A percentile compares a stretch with the other conserved stretches of the same genome.
These are phyloP conservation scores for Bolinopsis microptera DNA, from an alignment of 37 sponge, comb jelly and placozoan genomes.

Conservation along the genomic window DNA sequence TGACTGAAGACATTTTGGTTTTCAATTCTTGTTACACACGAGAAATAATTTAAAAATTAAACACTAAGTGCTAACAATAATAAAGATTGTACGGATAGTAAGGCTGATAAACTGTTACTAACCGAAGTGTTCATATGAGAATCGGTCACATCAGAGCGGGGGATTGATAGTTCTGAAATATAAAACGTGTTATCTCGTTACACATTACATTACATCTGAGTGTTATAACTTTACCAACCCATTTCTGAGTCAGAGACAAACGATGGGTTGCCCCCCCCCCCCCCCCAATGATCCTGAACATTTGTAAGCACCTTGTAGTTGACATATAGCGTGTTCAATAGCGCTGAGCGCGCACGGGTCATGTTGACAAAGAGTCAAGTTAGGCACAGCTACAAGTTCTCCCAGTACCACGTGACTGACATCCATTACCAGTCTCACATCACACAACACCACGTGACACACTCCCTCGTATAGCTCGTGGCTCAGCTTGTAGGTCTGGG, in stretches of 20 bases:
- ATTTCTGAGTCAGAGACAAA: no score
- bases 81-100: no score
- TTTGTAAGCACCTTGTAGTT: no score
- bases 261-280: no score
- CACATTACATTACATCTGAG: not conserved
- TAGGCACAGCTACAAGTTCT: not conserved
- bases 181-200: not conserved
- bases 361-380: slow-evolving; percentile 9
- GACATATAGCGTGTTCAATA: not conserved
- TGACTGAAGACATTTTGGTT: not conserved
- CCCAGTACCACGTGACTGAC: not conserved
- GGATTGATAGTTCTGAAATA: slow-evolving; percentile 30
- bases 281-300: no score
- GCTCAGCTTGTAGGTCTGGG: not conserved
- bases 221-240: not conserved
- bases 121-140: not conserved
- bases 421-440: not conserved
- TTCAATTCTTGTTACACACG: not conserved
- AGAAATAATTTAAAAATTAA: no score
- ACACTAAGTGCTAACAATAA: not conserved
- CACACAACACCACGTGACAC: not conserved
- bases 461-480: not conserved
- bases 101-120: no score
- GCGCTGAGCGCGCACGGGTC: slow-evolving; percentile 31
- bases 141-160: not conserved